Evolutionary conservation across 1,140 invertebrate genomes (phyloP), one percentile per base, ranked within the genome.

Genomic region (Pectinophora gossypiella): DNA sequence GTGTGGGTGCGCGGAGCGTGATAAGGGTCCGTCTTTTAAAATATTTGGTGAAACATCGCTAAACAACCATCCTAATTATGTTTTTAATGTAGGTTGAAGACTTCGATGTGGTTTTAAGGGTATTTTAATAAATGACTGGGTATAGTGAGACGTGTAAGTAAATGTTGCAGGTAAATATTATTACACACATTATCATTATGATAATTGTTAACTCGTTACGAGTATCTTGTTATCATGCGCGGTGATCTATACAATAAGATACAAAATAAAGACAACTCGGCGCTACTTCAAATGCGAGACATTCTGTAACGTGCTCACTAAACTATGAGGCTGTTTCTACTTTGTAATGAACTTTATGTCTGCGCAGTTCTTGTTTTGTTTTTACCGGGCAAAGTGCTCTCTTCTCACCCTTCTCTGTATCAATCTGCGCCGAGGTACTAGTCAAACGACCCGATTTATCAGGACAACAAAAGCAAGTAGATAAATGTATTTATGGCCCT

Each of bases 391-490:
- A 12, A n/a, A 32, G 27, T 32, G 27, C n/a, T 32, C 27, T n/a
- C 27, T n/a, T n/a, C n/a, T n/a, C n/a, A n/a, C n/a, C n/a, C n/a
- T n/a, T n/a, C n/a, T 9, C 27, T 9, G 27, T 32, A 32, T 32
- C 27, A 32, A 32, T 32, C 27, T n/a, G n/a, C 27, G 9, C 27
- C 27, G 60, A 65, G n/a, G n/a, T n/a, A n/a, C 64, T 68, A 73
- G 69, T 70, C 64, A 76, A 76, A 72, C 61, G 64, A 63, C 48
- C 65, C 66, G 64, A 77, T 76, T 77, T 77, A 80, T 74, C 65
- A 64, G 47, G 46, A 54, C 60, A 76, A 80, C 68, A 77, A 76
- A 78, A 68, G 66, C 71, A 69, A 70, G 61, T 65, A 76, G 72
- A 72, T 72, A 68, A 71, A 61, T 62, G 64, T 74, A 77, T 76